Conservation (phyloP, 2,888 invertebrate genomes). For the Steinernema carpocapsae region DNA sequence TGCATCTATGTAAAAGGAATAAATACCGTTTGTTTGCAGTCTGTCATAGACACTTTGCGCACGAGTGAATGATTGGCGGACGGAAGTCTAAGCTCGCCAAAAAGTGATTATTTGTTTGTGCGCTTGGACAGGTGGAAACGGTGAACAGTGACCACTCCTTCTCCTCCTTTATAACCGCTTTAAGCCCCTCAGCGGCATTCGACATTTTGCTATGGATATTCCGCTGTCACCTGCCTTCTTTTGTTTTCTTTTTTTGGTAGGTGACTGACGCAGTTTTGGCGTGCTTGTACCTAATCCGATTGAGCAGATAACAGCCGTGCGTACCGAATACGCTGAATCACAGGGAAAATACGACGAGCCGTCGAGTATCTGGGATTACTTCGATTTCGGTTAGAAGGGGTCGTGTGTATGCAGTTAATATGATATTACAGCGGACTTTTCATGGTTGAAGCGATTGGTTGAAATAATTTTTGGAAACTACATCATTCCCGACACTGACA, state of each 20-base stretch:
- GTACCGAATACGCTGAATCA: background rate
- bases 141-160: background rate
- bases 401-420: background rate
- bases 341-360: background rate
- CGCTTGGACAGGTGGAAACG: conserved; percentile 20
- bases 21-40: background rate
- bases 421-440: conserved; percentile 3
- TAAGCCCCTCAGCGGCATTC: background rate
- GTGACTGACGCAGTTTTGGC: background rate
- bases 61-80: conserved; percentile 7
- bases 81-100: background rate
- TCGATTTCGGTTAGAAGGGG: background rate
- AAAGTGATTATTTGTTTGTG: conserved; percentile 9
- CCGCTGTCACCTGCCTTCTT: background rate
- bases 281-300: background rate
- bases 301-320: background rate
- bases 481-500: conserved; percentile 2
- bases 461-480: conserved; percentile 23
- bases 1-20: no score
- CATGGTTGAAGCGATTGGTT: background rate
- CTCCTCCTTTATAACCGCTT: background rate
- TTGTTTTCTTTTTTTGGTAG: conserved; percentile 14
- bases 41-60: background rate
- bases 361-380: conserved; percentile 11
- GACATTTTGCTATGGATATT: background rate